Conservation (phyloP, 2,888 invertebrate genomes). For the Monopis laevigella region DNA sequence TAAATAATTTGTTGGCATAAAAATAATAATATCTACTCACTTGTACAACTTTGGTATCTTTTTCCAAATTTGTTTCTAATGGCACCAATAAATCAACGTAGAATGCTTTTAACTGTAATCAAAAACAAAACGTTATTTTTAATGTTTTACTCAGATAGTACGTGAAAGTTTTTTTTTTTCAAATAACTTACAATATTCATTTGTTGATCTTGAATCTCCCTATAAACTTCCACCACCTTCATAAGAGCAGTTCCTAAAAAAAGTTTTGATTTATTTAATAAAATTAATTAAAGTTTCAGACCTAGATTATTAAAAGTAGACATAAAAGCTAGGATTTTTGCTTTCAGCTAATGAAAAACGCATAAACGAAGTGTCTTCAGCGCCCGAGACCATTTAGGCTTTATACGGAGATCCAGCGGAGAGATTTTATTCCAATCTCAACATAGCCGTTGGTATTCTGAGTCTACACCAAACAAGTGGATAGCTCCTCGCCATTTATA, state of each 20-base stretch:
- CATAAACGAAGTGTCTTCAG: too few species aligned
- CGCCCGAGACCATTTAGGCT: too few species aligned
- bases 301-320: too few species aligned
- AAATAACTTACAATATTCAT: slow-evolving; percentile 88
- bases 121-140: slow-evolving; percentile 16
- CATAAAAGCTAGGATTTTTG: too few species aligned
- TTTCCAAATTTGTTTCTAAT: slow-evolving; percentile 92
- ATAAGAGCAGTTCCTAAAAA: slow-evolving; percentile 84
- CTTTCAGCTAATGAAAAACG: too few species aligned
- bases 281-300: too few species aligned
- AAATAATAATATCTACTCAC: slow-evolving; percentile 51
- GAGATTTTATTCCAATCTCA: too few species aligned
- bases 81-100: slow-evolving; percentile 94
- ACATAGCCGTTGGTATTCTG: too few species aligned
- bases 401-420: too few species aligned
- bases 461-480: too few species aligned
- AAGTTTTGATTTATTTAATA: too few species aligned
- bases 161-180: not conserved
- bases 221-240: slow-evolving; percentile 93
- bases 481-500: too few species aligned
- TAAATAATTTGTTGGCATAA: not conserved
- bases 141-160: not conserved
- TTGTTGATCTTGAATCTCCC: slow-evolving; percentile 93
- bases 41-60: slow-evolving; percentile 93
- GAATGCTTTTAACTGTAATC: slow-evolving; percentile 87